Evolutionary conservation across 2,888 invertebrate genomes (phyloP).

Genomic region (Harpalus rubripes): DNA sequence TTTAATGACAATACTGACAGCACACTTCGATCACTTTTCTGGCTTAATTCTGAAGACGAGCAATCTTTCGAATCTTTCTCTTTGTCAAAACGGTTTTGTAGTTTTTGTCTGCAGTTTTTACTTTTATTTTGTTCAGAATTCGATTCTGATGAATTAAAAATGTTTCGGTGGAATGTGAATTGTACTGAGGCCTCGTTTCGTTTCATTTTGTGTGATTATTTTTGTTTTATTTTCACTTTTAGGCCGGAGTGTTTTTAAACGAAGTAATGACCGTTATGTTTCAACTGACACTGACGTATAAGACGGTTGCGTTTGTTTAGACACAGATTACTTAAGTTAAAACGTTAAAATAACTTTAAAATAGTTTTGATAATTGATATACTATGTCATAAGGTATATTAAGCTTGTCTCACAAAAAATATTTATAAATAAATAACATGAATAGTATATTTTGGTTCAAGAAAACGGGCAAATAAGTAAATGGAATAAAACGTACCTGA

Average conservation of each 20-base stretch:
- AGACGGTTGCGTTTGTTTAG: slow-evolving; percentile 15
- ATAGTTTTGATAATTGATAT: background rate
- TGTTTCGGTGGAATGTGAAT: slow-evolving; percentile 73
- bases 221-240: slow-evolving; percentile 28
- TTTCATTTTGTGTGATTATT: slow-evolving; percentile 64
- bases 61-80: slow-evolving; percentile 66
- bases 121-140: slow-evolving; percentile 58
- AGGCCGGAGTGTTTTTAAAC: slow-evolving; percentile 27
- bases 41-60: slow-evolving; percentile 60
- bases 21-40: slow-evolving; percentile 72
- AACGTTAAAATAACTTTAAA: background rate
- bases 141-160: slow-evolving; percentile 61
- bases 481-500: background rate
- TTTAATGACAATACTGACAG: slow-evolving; percentile 79
- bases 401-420: too few species aligned
- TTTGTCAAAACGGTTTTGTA: slow-evolving; percentile 74
- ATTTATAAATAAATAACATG: background rate
- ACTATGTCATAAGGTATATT: too few species aligned
- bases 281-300: slow-evolving; percentile 44
- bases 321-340: background rate
- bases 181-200: slow-evolving; percentile 72
- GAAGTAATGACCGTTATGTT: slow-evolving; percentile 58
- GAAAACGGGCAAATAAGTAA: background rate
- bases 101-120: slow-evolving; percentile 73
- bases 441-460: background rate